A percentile compares a stretch with the other conserved stretches of the same genome.
These are phyloP conservation scores for Ophiothrix spiculata DNA, from an alignment of 35 echinoderm and acorn worm species.

Conservation along the genomic window DNA sequence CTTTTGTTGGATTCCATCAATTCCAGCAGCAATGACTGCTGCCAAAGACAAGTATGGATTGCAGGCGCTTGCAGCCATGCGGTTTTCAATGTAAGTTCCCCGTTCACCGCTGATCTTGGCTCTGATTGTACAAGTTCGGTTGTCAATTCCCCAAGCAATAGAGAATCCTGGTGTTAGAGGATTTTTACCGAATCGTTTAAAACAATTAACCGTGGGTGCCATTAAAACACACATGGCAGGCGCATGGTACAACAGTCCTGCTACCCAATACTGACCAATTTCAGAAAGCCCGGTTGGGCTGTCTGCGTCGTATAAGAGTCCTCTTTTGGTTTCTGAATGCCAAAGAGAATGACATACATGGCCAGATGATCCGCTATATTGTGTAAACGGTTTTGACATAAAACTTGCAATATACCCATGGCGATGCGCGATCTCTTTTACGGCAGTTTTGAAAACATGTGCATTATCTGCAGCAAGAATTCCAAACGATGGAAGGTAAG, in stretches of 20 bases:
- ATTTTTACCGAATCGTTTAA: constrained; percentile 10
- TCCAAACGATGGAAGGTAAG: constrained; percentile 64
- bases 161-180: too few species aligned
- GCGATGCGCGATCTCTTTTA: constrained; percentile 76
- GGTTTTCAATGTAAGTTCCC: constrained; percentile 73
- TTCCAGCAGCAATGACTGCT: constrained; percentile 73
- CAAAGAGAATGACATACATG: constrained; percentile 75
- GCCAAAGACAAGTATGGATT: constrained; percentile 81
- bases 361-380: constrained; percentile 37
- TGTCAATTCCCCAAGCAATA: constrained; percentile 85
- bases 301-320: constrained; percentile 25
- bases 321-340: constrained; percentile 26
- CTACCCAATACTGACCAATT: constrained; percentile 63
- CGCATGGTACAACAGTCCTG: constrained; percentile 61
- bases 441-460: constrained; percentile 47
- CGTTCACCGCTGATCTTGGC: constrained; percentile 39
- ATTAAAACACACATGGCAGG: constrained; percentile 44
- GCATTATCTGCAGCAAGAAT: constrained; percentile 59
- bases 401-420: constrained; percentile 56
- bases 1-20: constrained; percentile 64
- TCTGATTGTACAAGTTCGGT: constrained; percentile 59
- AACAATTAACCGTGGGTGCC: constrained; percentile 64
- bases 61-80: constrained; percentile 59
- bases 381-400: constrained; percentile 57
- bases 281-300: constrained; percentile 42